Base-by-base conservation (phyloP, 1,140 invertebrate genomes). In the Drosophila pallidifrons region DNA sequence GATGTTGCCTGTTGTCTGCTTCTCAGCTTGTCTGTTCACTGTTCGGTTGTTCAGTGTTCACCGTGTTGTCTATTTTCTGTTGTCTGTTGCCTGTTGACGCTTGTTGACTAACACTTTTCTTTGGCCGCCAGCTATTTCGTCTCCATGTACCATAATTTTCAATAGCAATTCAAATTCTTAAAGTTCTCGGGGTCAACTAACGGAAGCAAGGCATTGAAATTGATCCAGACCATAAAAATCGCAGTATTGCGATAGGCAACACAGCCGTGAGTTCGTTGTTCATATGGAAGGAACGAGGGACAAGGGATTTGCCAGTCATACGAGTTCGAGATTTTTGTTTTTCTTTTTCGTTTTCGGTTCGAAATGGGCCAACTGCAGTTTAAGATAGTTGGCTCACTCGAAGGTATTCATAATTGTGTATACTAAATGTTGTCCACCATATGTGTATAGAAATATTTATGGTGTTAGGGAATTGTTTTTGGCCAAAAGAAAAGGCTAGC, bases 161-260 rank as follows among this genome's bases (percentile, higher is more conserved):
- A 82, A 82, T 82, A 82, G 79, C 79, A 82, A 82, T 82, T 78
- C 80, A 81, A 80, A 82, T 78, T 82, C 75, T 82, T 68, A 16
- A 78, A 77, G 79, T 82, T 82, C 80, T 82, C 58, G 79, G 81
- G 80, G 80, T 82, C 80, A 82, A 69, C 71, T 82, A 82, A 82
- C 80, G 79, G 80, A 78, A 68, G 70, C 70, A 75, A 78, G 75
- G 80, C 79, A 82, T 82, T 82, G 80, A 82, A 82, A 82, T 82
- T 82, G 80, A 82, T 82, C 80, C 61, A 78, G 75, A 65, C 79
- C 65, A 82, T 82, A 73, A 78, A 81, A 77, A 75, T 77, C 59
- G 69, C 41, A 81, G 73, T 28, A 67, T 13, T 35, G 30, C 45
- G 59, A 47, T 61, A 76, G 75, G 66, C 59, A 77, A 79, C 58